These are phyloP conservation scores for Agonopterix arenella DNA, from an alignment of 2,888 invertebrate species.

Conservation along the genomic window DNA sequence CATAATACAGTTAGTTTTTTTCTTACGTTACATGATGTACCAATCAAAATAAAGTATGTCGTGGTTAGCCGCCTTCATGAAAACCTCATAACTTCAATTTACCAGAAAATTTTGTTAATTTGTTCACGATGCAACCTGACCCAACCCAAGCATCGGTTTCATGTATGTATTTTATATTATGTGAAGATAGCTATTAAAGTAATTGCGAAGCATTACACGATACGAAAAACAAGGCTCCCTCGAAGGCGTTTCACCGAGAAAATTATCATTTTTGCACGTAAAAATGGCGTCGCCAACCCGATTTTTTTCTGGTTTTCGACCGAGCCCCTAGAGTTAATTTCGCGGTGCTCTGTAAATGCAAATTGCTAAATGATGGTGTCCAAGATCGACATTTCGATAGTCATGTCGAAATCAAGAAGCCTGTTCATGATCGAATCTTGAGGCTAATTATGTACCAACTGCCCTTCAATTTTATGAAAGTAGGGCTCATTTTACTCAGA, in stretches of 20 bases:
- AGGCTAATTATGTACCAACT: conserved; percentile 20
- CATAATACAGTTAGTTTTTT: too few species aligned
- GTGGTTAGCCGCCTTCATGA: neutral
- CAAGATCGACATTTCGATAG: conserved; percentile 43
- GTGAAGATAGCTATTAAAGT: conserved; percentile 54
- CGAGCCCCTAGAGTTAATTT: conserved; percentile 47
- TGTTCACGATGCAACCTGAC: conserved; percentile 5
- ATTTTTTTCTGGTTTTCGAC: conserved; percentile 31
- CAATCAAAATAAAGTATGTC: neutral
- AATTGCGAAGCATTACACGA: conserved; percentile 48
- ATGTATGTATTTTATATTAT: conserved; percentile 29
- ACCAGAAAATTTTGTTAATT: conserved; percentile 5
- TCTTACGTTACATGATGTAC: too few species aligned
- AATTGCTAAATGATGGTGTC: conserved; percentile 49
- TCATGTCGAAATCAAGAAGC: conserved; percentile 35
- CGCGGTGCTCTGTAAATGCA: conserved; percentile 46
- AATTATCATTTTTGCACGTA: conserved; percentile 49
- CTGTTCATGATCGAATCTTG: conserved; percentile 24
- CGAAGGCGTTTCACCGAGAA: conserved; percentile 39
- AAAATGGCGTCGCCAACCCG: conserved; percentile 40
- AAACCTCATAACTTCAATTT: conserved; percentile 1
- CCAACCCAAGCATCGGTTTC: conserved; percentile 12
- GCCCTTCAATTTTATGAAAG: conserved; percentile 20
- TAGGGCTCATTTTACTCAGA: neutral
- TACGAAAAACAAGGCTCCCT: conserved; percentile 33